Evolutionary conservation across 2,888 invertebrate genomes (phyloP).

Genomic region (Mechanitis mazaeus): DNA sequence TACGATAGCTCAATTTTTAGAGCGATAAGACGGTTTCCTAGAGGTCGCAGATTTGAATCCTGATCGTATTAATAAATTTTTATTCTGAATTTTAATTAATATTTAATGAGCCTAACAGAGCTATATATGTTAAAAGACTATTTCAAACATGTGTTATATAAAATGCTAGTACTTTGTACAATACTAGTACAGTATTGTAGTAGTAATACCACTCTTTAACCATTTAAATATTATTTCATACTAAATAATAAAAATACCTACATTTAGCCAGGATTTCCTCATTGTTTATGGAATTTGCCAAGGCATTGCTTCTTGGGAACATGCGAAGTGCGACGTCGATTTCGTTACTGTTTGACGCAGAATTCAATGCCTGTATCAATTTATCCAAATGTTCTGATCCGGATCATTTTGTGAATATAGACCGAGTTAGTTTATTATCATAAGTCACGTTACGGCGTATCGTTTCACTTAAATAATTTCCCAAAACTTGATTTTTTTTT

Average conservation of each 20-base stretch:
- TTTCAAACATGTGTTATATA: no score
- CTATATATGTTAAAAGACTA: no score
- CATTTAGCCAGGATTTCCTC: slow-evolving; percentile 49
- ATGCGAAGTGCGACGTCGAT: slow-evolving; percentile 42
- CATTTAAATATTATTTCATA: no score
- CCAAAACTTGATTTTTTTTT: slow-evolving; percentile 68
- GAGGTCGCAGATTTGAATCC: no score
- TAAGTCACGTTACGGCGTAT: slow-evolving; percentile 50
- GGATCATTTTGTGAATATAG: slow-evolving; percentile 48
- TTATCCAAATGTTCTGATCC: slow-evolving; percentile 62
- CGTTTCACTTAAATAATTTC: slow-evolving; percentile 41
- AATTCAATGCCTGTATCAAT: slow-evolving; percentile 71
- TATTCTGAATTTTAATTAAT: no score
- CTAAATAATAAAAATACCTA: slow-evolving; percentile 39
- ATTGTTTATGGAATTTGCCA: slow-evolving; percentile 64
- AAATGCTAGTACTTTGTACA: no score
- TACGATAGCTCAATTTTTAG: no score
- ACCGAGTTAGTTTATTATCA: slow-evolving; percentile 60
- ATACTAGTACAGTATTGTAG: no score
- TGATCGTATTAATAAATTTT: no score
- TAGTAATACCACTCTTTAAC: no score
- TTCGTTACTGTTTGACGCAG: slow-evolving; percentile 66
- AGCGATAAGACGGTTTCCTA: no score
- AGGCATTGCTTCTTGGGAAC: slow-evolving; percentile 64
- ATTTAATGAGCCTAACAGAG: no score